Evolutionary conservation across 1,140 invertebrate genomes (phyloP).

Genomic region (Ditylenchus dipsaci): DNA sequence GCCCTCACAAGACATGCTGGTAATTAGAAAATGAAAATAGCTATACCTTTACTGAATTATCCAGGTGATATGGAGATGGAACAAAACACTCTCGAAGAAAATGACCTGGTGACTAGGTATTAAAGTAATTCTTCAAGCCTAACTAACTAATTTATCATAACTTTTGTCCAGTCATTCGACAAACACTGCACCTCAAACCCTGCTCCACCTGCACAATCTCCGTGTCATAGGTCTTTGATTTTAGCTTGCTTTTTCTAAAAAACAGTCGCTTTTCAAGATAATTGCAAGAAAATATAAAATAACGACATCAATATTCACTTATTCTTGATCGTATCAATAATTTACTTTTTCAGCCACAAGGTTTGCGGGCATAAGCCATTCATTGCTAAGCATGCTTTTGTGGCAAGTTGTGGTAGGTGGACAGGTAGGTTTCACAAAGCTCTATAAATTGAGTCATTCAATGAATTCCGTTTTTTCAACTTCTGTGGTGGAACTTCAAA

Average conservation of each 20-base stretch:
- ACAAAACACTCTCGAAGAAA: slow-evolving; percentile 18
- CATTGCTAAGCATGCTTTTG: slow-evolving; percentile 13
- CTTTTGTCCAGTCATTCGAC: no score
- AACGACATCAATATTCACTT: background rate
- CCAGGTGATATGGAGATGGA: slow-evolving; percentile 34
- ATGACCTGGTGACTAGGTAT: slow-evolving; percentile 25
- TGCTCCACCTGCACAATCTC: slow-evolving; percentile 16
- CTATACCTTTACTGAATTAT: no score
- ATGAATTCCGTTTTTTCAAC: slow-evolving; percentile 15
- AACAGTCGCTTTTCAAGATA: background rate
- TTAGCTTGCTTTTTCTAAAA: background rate
- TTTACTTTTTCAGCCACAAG: no score
- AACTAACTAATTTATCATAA: no score
- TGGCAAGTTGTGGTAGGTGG: slow-evolving; percentile 35
- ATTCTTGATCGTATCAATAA: background rate
- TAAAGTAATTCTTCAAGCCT: background rate
- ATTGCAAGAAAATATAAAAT: background rate
- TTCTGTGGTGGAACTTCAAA: no score
- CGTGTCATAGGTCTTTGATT: slow-evolving; percentile 4
- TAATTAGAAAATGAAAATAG: background rate
- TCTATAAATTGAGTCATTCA: no score
- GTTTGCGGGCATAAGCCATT: background rate
- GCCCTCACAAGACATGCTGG: slow-evolving; percentile 38
- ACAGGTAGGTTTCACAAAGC: slow-evolving; percentile 20
- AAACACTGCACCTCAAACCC: slow-evolving; percentile 2